These are phyloP conservation scores for Acleris literana DNA, from an alignment of 2,888 invertebrate genomes.

Conservation along the genomic window DNA sequence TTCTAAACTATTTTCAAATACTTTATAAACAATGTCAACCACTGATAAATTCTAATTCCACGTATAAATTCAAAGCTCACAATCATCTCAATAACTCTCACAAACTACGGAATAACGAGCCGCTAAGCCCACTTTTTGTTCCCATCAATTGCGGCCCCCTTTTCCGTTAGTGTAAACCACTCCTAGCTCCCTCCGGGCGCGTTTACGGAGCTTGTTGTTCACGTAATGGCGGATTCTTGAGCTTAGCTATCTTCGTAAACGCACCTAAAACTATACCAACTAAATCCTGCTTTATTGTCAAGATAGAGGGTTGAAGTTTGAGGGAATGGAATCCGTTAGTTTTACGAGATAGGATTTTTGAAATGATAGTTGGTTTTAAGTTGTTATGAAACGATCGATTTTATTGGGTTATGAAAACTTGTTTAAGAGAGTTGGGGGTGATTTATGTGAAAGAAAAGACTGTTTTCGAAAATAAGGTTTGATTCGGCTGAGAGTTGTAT, in stretches of 20 bases:
- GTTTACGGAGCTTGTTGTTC: constrained; percentile 37
- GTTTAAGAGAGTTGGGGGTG: constrained; percentile 4
- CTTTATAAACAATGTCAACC: no score
- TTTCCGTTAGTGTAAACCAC: constrained; percentile 35
- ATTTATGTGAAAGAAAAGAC: neutral
- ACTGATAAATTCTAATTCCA: neutral
- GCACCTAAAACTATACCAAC: constrained; percentile 5
- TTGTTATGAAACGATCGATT: constrained; percentile 6
- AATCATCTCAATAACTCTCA: constrained; percentile 31
- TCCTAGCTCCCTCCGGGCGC: constrained; percentile 33
- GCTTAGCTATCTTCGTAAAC: constrained; percentile 36
- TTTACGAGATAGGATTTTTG: constrained; percentile 19
- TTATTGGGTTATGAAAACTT: constrained; percentile 10
- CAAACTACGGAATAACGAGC: constrained; percentile 32
- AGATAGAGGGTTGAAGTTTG: constrained; percentile 4
- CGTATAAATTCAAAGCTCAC: neutral
- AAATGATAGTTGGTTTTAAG: constrained; percentile 24
- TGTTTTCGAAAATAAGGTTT: no score
- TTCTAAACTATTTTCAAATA: no score
- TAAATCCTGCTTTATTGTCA: neutral
- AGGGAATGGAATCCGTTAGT: constrained; percentile 5
- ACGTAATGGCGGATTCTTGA: constrained; percentile 37
- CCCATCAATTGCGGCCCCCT: constrained; percentile 18
- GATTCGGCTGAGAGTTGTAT: no score
- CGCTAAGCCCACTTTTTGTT: constrained; percentile 32